These are phyloP conservation scores for Pristionchus exspectatus DNA, from an alignment of 2,888 invertebrate species.

Conservation along the genomic window DNA sequence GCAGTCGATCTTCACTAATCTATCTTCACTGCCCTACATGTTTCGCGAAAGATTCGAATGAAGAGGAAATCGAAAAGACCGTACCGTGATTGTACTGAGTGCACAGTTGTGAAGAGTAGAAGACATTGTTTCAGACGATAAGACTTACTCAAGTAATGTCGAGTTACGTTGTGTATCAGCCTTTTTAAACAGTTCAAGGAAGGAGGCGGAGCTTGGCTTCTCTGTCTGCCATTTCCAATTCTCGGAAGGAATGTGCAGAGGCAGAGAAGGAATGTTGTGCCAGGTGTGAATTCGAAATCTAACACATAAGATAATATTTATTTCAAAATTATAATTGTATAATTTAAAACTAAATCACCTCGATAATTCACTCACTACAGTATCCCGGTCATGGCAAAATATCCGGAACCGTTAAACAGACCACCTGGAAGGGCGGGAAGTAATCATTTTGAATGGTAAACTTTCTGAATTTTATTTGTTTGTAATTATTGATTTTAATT, in stretches of 20 bases:
- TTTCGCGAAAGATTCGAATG: neutral
- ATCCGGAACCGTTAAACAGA: neutral
- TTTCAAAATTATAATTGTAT: neutral
- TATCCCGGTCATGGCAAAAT: neutral
- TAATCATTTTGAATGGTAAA: neutral
- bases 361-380: neutral
- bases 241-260: neutral
- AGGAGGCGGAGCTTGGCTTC: conserved; percentile 25
- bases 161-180: neutral
- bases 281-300: neutral
- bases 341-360: neutral
- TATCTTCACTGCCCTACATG: too few relatives aligned
- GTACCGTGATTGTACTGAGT: neutral
- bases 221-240: conserved; percentile 45
- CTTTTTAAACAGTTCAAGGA: conserved; percentile 38
- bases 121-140: neutral
- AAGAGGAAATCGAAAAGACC: neutral
- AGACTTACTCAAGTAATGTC: neutral
- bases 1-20: too few relatives aligned
- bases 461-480: neutral
- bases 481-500: neutral
- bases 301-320: neutral
- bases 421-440: neutral
- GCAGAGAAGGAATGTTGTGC: neutral
- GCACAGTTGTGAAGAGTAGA: neutral